Base-by-base conservation (phyloP, 2,888 invertebrate genomes). In the Oscheius onirici region DNA sequence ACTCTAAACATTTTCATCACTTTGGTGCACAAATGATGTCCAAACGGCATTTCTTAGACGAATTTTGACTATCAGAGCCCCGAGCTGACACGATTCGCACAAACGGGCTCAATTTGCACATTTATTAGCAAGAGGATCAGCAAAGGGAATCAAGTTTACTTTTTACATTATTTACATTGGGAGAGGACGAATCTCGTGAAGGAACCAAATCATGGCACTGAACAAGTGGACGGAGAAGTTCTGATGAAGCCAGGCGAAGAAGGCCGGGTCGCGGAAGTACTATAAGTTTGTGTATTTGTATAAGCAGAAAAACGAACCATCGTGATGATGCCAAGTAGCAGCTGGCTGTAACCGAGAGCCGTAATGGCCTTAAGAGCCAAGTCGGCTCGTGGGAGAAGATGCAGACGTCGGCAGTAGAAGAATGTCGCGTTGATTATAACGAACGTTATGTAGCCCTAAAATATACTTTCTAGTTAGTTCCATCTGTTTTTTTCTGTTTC, bases 211-310 rank as follows among this genome's bases (percentile, higher is more conserved):
- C 17, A 51, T 51, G 51, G 24, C 20, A 20, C 22, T 51, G 20
- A 51, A 51, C 51, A 51, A 51, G 20, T 51, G 51, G 22, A 51
- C 51, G 20, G 51, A 51, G 51, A 51, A 51, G 24, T 51, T 51
- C 24, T 51, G 51, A 8, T 51, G 51, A 51, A 51, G 51, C 51
- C 51, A 51, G 51, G 51, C 51, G 24, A 51, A 22, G 11, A 51
- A n/a, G 2, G 51, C 22, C 20, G 51, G 51, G 24, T 51, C 51
- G 24, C 51, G 51, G 51, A 51, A 51, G 24, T 51, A 51, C 51
- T 51, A 20, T 22, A 51, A 51, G n/a, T n/a, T n/a, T n/a, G n/a
- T n/a, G n/a, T n/a, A n/a, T n/a, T n/a, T n/a, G n/a, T n/a, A n/a
- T n/a, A n/a, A n/a, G n/a, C n/a, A n/a, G n/a, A n/a, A n/a, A n/a